Evolutionary conservation across 2,113 vertebrate genomes (phyloP), one percentile per base, ranked within the genome.

Genomic region (Ivindomyrus marchei): DNA sequence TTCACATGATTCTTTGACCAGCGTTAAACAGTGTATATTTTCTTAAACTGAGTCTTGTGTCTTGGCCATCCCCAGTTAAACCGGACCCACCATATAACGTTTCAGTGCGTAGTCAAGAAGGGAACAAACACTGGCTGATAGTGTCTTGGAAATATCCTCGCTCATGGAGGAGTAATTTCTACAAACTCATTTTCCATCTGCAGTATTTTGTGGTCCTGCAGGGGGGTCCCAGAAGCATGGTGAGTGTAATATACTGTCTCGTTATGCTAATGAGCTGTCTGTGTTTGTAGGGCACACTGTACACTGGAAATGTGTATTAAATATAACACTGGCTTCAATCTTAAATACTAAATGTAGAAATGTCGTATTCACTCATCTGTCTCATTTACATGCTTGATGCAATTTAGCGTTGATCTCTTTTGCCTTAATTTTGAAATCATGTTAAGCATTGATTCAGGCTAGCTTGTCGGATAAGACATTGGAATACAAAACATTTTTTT

Each of bases 81-180:
- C 96, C 96, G 0, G 95, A 96, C 89, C 94, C 95, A 31, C 96
- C 96, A 0, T 91, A 88, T 1, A 50, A 86, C 0, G 91, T 96
- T 88, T 27, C 13, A 5, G 93, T 94, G 15, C 89, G 0, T 0
- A 90, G 53, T 13, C 89, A 90, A 70, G 42, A 89, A 47, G 94
- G 94, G 0, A 84, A 90, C 0, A 47, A 89, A 56, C 92, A 4
- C 7, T 85, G n/a, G 19, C 46, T 96, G n/a, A 90, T 1, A 9
- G 93, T 96, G 70, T 91, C 85, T 58, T 96, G 96, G 96, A 89
- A 83, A 49, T 74, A 89, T 11, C 96, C 96, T 0, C 0, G 1
- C 3, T 90, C 95, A 85, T 96, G 96, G 96, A 94, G 92, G 53
- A 2, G 0, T 36, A 58, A 92, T 13, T 93, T 39, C 88, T 95